A percentile compares a stretch with the other conserved stretches of the same genome.
Conservation (phyloP, 2,888 invertebrate species). For the Chalcis sispes region DNA sequence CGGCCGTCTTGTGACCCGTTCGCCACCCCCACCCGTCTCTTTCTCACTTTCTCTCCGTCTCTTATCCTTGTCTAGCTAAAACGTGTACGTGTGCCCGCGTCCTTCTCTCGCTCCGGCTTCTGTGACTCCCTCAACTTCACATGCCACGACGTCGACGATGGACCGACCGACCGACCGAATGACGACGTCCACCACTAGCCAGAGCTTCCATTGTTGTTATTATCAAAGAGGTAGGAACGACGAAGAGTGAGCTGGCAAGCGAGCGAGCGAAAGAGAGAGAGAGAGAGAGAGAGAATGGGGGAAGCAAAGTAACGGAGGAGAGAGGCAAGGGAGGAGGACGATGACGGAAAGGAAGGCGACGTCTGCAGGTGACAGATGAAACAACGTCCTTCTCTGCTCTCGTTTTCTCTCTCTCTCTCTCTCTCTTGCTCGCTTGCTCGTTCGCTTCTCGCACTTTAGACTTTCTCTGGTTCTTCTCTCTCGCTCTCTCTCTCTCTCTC, state of each 20-base stretch:
- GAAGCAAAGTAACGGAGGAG: slow-evolving; percentile 62
- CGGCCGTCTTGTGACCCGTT: slow-evolving; percentile 74
- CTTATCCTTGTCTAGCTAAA: slow-evolving; percentile 54
- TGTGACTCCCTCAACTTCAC: slow-evolving; percentile 62
- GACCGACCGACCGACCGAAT: slow-evolving; percentile 54
- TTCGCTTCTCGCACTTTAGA: slow-evolving; percentile 26
- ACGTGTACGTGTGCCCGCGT: too few relatives aligned
- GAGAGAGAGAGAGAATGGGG: slow-evolving; percentile 66
- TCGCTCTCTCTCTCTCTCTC: slow-evolving; percentile 29
- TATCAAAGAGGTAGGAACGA: slow-evolving; percentile 70
- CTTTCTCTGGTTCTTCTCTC: slow-evolving; percentile 12
- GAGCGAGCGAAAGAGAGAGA: slow-evolving; percentile 74
- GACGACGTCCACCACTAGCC: slow-evolving; percentile 63
- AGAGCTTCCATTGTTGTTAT: slow-evolving; percentile 74
- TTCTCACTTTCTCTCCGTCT: slow-evolving; percentile 55
- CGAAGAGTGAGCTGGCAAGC: slow-evolving; percentile 71
- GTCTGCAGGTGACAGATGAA: slow-evolving; percentile 77
- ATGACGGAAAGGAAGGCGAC: slow-evolving; percentile 76
- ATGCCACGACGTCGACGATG: slow-evolving; percentile 64
- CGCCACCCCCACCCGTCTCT: slow-evolving; percentile 34
- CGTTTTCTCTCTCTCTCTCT: slow-evolving; percentile 1
- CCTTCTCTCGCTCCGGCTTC: slow-evolving; percentile 62
- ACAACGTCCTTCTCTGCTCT: slow-evolving; percentile 67
- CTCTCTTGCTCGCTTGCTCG: slow-evolving; percentile 7
- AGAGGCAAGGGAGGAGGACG: slow-evolving; percentile 70